Conservation (phyloP, 1,140 invertebrate species). For the Drosophila bifasciata region DNA sequence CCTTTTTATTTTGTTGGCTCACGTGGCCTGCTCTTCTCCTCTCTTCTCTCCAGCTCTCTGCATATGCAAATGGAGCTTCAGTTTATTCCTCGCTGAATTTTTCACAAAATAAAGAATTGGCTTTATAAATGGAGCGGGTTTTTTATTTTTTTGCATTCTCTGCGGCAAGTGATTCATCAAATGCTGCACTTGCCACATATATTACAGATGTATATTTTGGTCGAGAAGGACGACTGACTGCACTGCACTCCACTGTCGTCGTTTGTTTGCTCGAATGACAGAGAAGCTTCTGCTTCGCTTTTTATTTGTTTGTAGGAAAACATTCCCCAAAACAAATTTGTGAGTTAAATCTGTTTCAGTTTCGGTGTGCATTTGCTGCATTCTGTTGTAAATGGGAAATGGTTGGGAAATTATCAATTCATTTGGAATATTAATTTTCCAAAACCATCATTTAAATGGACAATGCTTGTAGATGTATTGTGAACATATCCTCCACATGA, state of each 20-base stretch:
- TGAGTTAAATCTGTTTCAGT: too few relatives aligned
- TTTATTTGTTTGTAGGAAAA: constrained; percentile 30
- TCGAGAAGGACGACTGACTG: constrained; percentile 8
- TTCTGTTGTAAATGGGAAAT: too few relatives aligned
- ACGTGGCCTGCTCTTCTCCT: constrained; percentile 1
- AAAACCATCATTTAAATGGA: background rate
- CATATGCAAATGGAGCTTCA: constrained; percentile 17
- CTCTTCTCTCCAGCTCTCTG: constrained; percentile 10
- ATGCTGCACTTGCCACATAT: constrained; percentile 42
- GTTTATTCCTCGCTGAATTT: constrained; percentile 16
- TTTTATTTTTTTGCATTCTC: background rate
- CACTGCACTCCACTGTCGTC: constrained; percentile 17
- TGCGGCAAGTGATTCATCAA: constrained; percentile 44
- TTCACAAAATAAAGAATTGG: constrained; percentile 12
- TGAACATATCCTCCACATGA: background rate
- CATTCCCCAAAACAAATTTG: constrained; percentile 12
- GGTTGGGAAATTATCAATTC: constrained; percentile 23
- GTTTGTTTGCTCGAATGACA: constrained; percentile 35
- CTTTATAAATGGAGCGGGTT: constrained; percentile 29
- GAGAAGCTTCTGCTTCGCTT: constrained; percentile 23
- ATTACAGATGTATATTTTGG: constrained; percentile 33
- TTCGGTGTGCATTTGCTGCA: too few relatives aligned
- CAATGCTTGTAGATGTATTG: background rate
- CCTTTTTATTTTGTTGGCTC: constrained; percentile 4
- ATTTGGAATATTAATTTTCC: constrained; percentile 23